phyloP scores from a whole-genome alignment of 1,140 invertebrate species.

The Neodiprion lecontei region DNA sequence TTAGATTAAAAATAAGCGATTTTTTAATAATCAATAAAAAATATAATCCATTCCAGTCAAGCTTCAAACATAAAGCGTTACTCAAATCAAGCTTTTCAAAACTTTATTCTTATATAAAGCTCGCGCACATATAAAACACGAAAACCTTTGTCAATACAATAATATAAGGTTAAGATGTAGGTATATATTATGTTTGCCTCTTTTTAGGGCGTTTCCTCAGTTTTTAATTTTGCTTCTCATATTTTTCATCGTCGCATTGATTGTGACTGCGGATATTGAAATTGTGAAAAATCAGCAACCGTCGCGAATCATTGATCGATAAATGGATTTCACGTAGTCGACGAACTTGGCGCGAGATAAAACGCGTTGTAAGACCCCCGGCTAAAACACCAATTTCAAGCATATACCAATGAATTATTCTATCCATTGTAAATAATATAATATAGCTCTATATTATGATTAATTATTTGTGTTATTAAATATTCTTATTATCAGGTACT shows the following conservation, averaged over 20 bases:
- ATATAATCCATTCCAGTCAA: slow-evolving; percentile 5
- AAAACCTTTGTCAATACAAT: not conserved
- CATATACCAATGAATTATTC: not conserved
- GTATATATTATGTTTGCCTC: not conserved
- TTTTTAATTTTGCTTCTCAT: not conserved
- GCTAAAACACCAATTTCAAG: not conserved
- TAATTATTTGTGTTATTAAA: slow-evolving; percentile 34
- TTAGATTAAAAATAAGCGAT: slow-evolving; percentile 3
- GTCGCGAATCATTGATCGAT: too few relatives aligned
- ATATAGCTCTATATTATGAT: not conserved
- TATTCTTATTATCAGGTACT: slow-evolving; percentile 58
- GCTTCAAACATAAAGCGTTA: not conserved
- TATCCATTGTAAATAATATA: too few relatives aligned
- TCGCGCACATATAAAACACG: not conserved
- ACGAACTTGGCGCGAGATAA: not conserved
- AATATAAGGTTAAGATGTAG: not conserved
- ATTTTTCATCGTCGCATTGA: not conserved
- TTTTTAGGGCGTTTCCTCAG: not conserved
- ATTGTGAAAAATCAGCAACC: too few relatives aligned
- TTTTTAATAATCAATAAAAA: not conserved
- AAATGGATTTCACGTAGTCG: not conserved
- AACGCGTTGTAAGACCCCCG: not conserved
- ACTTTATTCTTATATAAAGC: not conserved
- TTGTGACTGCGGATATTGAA: not conserved
- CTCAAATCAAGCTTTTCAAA: not conserved